Conservation (phyloP, 2,888 invertebrate genomes). For the Eristalinus aeneus region DNA sequence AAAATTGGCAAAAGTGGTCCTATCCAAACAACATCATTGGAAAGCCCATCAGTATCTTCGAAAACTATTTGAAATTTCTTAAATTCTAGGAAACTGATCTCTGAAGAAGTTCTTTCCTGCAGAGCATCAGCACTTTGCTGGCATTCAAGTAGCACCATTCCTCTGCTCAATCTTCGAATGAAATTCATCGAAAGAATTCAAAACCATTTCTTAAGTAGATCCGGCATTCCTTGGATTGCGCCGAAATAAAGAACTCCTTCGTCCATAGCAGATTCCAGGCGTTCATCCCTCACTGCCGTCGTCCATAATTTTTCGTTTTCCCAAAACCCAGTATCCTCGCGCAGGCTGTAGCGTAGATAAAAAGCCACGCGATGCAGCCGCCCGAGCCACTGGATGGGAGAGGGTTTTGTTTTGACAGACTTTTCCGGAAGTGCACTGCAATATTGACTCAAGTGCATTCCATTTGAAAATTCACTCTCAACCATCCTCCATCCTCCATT, state of each 20-base stretch:
- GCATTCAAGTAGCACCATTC: neutral
- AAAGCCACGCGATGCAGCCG: conserved; percentile 6
- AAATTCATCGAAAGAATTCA: neutral
- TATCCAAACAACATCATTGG: too few relatives aligned
- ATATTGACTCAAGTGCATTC: conserved; percentile 70
- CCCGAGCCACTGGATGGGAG: too few relatives aligned
- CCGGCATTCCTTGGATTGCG: neutral
- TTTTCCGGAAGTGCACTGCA: conserved; percentile 57
- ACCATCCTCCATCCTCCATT: neutral
- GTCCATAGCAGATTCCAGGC: neutral
- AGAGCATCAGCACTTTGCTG: neutral
- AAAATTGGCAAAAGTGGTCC: too few relatives aligned
- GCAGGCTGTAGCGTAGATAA: conserved; percentile 1
- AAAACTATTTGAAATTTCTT: neutral
- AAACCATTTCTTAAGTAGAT: neutral
- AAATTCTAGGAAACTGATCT: neutral
- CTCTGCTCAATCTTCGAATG: neutral
- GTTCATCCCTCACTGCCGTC: neutral
- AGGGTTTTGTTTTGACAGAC: conserved; percentile 58
- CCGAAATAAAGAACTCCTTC: neutral
- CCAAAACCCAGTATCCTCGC: neutral
- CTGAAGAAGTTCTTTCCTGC: neutral
- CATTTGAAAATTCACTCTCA: conserved; percentile 54
- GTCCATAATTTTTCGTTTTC: conserved; percentile 10
- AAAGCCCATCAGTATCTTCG: neutral